Evolutionary conservation across 2,888 invertebrate genomes (phyloP), one percentile per base, ranked within the genome.

Genomic region (Ormyrus nitidulus): DNA sequence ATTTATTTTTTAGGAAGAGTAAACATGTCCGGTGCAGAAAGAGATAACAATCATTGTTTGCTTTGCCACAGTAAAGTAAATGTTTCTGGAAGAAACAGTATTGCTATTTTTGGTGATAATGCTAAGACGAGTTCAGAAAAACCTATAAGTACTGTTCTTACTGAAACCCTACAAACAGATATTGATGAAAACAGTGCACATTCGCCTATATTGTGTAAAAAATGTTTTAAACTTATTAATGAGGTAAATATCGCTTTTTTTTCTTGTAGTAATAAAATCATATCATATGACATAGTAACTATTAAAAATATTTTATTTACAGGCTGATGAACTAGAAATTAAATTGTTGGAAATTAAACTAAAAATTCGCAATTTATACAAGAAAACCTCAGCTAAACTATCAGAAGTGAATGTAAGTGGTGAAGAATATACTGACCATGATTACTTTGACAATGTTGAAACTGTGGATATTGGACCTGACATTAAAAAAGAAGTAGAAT

Each of bases 151-250:
- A 89, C 90, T 69, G 89, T 91, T 9, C 91, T 93, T 81, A 90
- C 91, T 69, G 87, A 90, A 66, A 88, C 93, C 13, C 86, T 93
- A 46, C 91, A 92, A 68, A 90, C 88, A 76, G 91, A 92, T 1
- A 84, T 95, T 0, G 90, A 89, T 7, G 92, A 93, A 83, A 91
- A 92, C 1, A 90, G 88, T 58, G 92, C 92, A 0, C 93, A 94
- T 80, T 92, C 93, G 0, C 91, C 91, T 68, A 88, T 93, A 19
- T 87, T 95, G 3, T 96, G 95, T 88, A 94, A 93, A 86, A 94
- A 94, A 84, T 96, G 95, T 87, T 93, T 92, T 83, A 93, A 93
- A 86, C 86, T 92, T 7, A 92, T 94, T 69, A 91, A 92, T 34
- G 94, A 95, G 89, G 90, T 91, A 79, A 34, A 2, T 72, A 59